These are phyloP conservation scores for Lithobates pipiens DNA, from an alignment of 2,797 vertebrate species.

Conservation along the genomic window DNA sequence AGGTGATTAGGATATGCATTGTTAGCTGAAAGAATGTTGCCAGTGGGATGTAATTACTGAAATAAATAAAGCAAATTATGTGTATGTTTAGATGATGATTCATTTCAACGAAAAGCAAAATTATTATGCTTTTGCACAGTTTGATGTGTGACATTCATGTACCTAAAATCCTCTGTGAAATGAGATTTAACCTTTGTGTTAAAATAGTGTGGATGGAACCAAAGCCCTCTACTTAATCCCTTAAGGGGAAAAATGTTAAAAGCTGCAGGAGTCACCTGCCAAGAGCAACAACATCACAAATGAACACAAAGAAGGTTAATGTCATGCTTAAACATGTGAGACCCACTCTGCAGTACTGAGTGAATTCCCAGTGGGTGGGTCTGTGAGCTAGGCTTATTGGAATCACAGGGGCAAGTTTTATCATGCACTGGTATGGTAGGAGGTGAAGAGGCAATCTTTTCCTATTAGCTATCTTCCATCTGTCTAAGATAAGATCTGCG, in stretches of 20 bases:
- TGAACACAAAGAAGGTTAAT: slow-evolving; percentile 46
- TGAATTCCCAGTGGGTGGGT: slow-evolving; percentile 48
- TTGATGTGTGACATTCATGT: slow-evolving; percentile 8
- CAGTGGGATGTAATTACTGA: slow-evolving; percentile 82
- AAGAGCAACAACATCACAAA: slow-evolving; percentile 53
- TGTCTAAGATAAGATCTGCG: slow-evolving; percentile 48
- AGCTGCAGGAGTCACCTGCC: slow-evolving; percentile 54
- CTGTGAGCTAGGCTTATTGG: slow-evolving; percentile 42
- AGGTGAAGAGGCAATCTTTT: neutral
- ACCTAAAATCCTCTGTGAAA: slow-evolving; percentile 42
- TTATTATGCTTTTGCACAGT: slow-evolving; percentile 19
- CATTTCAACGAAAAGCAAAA: slow-evolving; percentile 66
- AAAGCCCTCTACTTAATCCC: slow-evolving; percentile 39
- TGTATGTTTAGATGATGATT: slow-evolving; percentile 72
- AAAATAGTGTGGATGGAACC: slow-evolving; percentile 25
- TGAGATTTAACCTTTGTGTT: slow-evolving; percentile 47
- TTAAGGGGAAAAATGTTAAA: slow-evolving; percentile 49
- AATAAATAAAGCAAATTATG: slow-evolving; percentile 80
- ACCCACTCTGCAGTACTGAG: slow-evolving; percentile 22
- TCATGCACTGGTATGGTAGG: slow-evolving; percentile 8
- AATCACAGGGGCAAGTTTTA: slow-evolving; percentile 57
- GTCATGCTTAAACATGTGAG: slow-evolving; percentile 51
- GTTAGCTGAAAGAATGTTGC: slow-evolving; percentile 81
- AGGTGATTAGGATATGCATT: slow-evolving; percentile 83
- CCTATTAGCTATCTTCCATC: slow-evolving; percentile 37